These are phyloP conservation scores for Willowsia nigromaculata DNA, from an alignment of 2,888 invertebrate genomes.

Conservation along the genomic window DNA sequence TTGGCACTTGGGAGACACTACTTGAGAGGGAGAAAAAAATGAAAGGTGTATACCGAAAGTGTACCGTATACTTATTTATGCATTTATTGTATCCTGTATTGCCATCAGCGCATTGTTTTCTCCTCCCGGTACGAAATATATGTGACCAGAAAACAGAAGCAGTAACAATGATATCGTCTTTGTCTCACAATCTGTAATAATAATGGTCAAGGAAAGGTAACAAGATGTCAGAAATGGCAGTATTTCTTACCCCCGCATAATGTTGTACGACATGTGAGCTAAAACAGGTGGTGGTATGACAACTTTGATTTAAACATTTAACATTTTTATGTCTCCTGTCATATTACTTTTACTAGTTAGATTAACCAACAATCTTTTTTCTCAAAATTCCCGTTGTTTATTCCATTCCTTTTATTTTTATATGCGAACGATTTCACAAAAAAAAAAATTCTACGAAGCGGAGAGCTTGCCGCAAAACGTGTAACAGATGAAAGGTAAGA, in stretches of 20 bases:
- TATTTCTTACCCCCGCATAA: neutral
- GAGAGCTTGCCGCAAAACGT: neutral
- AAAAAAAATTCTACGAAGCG: too few species aligned
- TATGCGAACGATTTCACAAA: neutral
- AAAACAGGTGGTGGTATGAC: conserved; percentile 1
- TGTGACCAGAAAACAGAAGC: neutral
- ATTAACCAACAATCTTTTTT: neutral
- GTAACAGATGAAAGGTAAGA: neutral
- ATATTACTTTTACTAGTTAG: conserved; percentile 25
- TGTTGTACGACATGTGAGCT: neutral
- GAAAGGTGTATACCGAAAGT: neutral
- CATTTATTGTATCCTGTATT: conserved; percentile 15
- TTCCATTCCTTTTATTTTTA: neutral
- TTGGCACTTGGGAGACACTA: neutral
- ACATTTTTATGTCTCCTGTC: neutral
- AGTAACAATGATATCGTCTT: conserved; percentile 6
- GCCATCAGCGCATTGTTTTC: neutral
- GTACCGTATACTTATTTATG: conserved; percentile 20
- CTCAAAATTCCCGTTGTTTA: neutral
- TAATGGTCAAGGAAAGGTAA: conserved; percentile 1
- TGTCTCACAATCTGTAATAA: neutral
- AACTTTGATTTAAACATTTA: conserved; percentile 10
- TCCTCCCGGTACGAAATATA: neutral
- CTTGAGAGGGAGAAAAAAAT: conserved; percentile 4
- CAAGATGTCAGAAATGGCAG: conserved; percentile 1